Evolutionary conservation across 2,797 vertebrate species (phyloP).

Genomic region (Paratrypauchen microcephalus): DNA sequence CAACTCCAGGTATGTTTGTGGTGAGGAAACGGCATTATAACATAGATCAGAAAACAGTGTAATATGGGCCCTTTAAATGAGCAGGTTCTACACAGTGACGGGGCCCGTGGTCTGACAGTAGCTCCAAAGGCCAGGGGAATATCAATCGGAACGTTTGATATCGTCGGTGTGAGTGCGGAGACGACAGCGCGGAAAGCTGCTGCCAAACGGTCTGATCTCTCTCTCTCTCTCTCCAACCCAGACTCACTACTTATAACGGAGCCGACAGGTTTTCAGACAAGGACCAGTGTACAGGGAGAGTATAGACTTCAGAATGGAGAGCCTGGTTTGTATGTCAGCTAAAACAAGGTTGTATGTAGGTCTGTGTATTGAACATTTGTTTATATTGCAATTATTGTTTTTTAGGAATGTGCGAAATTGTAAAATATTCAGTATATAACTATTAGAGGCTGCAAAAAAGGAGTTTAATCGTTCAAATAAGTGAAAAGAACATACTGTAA

Average conservation of each 20-base stretch:
- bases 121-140: slow-evolving; percentile 69
- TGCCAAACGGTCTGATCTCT: slow-evolving; percentile 57
- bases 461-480: too few species aligned
- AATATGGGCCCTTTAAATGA: slow-evolving; percentile 43
- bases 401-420: too few species aligned
- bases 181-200: slow-evolving; percentile 63
- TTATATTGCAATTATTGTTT: too few species aligned
- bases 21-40: too few species aligned
- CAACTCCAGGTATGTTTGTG: too few species aligned
- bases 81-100: slow-evolving; percentile 61
- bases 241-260: slow-evolving; percentile 33
- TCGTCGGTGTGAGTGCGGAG: slow-evolving; percentile 52
- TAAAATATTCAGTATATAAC: too few species aligned
- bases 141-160: slow-evolving; percentile 68
- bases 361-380: too few species aligned
- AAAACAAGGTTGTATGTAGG: not conserved
- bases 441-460: too few species aligned
- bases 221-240: slow-evolving; percentile 36
- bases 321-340: not conserved
- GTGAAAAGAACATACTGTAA: too few species aligned
- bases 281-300: slow-evolving; percentile 4
- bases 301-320: not conserved
- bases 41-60: too few species aligned
- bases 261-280: slow-evolving; percentile 26
- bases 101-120: slow-evolving; percentile 60